A percentile compares a stretch with the other conserved stretches of the same genome.
Conservation (phyloP, 35 echinoderm and acorn worm species). For the Nesometra sesokonis region DNA sequence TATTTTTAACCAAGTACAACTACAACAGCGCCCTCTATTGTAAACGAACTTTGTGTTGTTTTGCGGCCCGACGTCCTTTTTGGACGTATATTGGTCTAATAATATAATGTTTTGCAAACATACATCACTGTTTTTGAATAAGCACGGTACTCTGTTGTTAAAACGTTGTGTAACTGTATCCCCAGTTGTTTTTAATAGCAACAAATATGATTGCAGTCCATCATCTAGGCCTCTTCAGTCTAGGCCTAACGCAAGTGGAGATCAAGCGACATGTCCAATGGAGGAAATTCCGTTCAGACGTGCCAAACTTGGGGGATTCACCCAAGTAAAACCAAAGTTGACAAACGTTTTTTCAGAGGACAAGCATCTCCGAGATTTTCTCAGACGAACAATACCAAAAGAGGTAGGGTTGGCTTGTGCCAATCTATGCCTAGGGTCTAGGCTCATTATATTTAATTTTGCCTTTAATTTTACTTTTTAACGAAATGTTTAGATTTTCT, state of each 20-base stretch:
- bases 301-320: slow-evolving; percentile 17
- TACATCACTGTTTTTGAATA: neutral
- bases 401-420: slow-evolving; percentile 2
- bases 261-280: neutral
- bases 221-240: neutral
- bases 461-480: neutral
- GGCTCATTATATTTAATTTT: neutral
- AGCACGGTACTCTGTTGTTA: neutral
- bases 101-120: neutral
- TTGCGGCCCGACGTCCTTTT: no score
- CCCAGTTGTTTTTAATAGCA: neutral
- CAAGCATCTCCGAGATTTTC: neutral
- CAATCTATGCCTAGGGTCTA: neutral
- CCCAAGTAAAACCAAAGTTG: slow-evolving; percentile 24
- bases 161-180: neutral
- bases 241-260: neutral
- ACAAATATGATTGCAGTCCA: neutral
- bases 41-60: no score
- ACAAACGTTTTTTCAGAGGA: slow-evolving; percentile 25
- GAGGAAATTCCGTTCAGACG: neutral
- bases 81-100: no score
- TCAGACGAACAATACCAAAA: slow-evolving; percentile 25
- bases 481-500: neutral
- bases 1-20: no score
- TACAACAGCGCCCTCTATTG: no score